Evolutionary conservation across 64 coral and sea anemone genomes (phyloP).

Genomic region (Stichodactyla helianthus): DNA sequence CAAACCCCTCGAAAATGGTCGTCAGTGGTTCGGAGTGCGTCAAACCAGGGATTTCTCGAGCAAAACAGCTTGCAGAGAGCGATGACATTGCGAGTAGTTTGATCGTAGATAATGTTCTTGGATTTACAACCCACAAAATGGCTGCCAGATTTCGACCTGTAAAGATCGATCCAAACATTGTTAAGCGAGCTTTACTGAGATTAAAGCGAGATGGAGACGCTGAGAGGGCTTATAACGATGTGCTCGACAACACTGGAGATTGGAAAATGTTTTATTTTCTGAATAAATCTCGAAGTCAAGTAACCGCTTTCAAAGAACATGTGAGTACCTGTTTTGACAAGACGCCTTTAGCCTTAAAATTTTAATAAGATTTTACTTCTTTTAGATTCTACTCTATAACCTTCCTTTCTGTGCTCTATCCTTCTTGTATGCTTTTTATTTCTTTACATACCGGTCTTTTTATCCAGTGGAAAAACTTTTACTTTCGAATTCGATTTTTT

Average conservation of each 20-base stretch:
- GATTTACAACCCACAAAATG: slow-evolving; percentile 96
- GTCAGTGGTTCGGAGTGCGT: slow-evolving; percentile 27
- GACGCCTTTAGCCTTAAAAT: not conserved
- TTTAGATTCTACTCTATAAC: not conserved
- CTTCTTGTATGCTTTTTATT: not conserved
- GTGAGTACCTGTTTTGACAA: slow-evolving; percentile 53
- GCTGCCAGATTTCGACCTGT: slow-evolving; percentile 87
- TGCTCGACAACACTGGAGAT: slow-evolving; percentile 71
- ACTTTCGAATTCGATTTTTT: too few relatives aligned
- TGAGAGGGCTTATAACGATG: slow-evolving; percentile 70
- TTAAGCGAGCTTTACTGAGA: slow-evolving; percentile 55
- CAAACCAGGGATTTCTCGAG: slow-evolving; percentile 85
- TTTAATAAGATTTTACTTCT: not conserved
- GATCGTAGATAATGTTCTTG: slow-evolving; percentile 63
- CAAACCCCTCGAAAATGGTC: slow-evolving; percentile 3
- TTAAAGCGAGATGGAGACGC: slow-evolving; percentile 54
- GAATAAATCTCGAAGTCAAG: slow-evolving; percentile 83
- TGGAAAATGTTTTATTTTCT: slow-evolving; percentile 86
- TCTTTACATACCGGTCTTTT: not conserved
- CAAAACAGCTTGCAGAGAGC: slow-evolving; percentile 89
- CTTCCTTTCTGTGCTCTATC: not conserved
- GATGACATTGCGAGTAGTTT: slow-evolving; percentile 93
- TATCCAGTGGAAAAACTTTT: too few relatives aligned
- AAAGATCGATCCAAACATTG: slow-evolving; percentile 66
- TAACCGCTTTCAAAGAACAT: slow-evolving; percentile 94